Evolutionary conservation across 2,888 invertebrate genomes (phyloP).

Genomic region (Clepsis dumicolana): DNA sequence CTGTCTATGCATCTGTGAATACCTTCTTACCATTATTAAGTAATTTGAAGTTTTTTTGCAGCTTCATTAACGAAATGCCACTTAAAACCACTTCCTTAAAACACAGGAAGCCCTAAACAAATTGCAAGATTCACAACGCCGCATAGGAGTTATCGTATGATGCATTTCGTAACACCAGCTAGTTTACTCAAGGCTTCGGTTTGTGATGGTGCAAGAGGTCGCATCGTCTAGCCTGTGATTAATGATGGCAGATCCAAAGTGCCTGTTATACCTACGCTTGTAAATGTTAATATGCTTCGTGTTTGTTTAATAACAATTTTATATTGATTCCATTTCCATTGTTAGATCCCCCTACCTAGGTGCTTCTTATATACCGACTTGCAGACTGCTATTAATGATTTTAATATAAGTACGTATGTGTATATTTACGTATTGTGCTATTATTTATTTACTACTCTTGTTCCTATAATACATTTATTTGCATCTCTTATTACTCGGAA

Average conservation of each 20-base stretch:
- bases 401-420: too few species aligned
- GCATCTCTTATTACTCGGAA: too few species aligned
- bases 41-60: not conserved
- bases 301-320: not conserved
- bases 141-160: not conserved
- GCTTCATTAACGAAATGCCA: not conserved
- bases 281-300: constrained; percentile 7
- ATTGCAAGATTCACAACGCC: not conserved
- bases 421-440: too few species aligned
- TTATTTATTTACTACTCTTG: too few species aligned
- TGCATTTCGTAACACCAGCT: constrained; percentile 45
- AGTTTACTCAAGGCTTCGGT: constrained; percentile 54
- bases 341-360: too few species aligned
- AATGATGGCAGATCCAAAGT: constrained; percentile 43
- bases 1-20: too few species aligned
- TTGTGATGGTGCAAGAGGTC: constrained; percentile 51
- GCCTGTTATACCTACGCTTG: constrained; percentile 21
- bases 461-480: too few species aligned
- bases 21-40: too few species aligned
- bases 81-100: not conserved
- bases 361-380: too few species aligned
- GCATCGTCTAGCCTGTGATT: constrained; percentile 49
- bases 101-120: not conserved
- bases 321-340: not conserved
- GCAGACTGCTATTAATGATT: too few species aligned